Evolutionary conservation across 1,140 invertebrate genomes (phyloP).

Genomic region (Tribolium castaneum): DNA sequence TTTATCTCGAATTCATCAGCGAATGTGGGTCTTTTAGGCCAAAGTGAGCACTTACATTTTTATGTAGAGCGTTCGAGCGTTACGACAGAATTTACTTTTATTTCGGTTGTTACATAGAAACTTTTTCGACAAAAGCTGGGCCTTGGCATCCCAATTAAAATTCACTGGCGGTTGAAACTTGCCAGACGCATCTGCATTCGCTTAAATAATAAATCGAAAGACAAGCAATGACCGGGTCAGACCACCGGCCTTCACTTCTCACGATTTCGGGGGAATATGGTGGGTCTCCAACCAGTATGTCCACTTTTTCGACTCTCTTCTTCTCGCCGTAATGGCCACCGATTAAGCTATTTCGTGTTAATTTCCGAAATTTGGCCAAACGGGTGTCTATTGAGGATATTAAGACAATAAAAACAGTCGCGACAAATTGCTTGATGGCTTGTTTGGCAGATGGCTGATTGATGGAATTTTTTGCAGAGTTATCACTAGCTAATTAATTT

Average conservation of each 20-base stretch:
- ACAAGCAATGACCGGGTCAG: neutral
- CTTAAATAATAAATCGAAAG: neutral
- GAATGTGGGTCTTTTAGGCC: neutral
- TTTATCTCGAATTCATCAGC: no score
- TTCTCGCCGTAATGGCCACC: conserved; percentile 4
- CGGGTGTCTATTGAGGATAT: neutral
- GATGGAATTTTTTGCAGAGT: neutral
- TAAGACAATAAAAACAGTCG: neutral
- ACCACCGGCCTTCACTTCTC: conserved; percentile 3
- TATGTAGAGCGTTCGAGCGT: neutral
- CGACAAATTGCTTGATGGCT: neutral
- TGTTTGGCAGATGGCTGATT: neutral
- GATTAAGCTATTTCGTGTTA: neutral
- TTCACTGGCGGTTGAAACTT: neutral
- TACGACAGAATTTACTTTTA: neutral
- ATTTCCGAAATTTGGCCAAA: neutral
- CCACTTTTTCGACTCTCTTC: neutral
- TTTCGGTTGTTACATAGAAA: neutral
- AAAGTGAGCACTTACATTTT: neutral
- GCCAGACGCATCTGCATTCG: neutral
- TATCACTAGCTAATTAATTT: neutral
- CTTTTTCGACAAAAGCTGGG: neutral
- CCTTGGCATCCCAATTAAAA: neutral
- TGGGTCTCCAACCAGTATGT: neutral
- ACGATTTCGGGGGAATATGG: conserved; percentile 6